Evolutionary conservation across 1,140 invertebrate genomes (phyloP), one percentile per base, ranked within the genome.

Genomic region (Diabrotica undecimpunctata): DNA sequence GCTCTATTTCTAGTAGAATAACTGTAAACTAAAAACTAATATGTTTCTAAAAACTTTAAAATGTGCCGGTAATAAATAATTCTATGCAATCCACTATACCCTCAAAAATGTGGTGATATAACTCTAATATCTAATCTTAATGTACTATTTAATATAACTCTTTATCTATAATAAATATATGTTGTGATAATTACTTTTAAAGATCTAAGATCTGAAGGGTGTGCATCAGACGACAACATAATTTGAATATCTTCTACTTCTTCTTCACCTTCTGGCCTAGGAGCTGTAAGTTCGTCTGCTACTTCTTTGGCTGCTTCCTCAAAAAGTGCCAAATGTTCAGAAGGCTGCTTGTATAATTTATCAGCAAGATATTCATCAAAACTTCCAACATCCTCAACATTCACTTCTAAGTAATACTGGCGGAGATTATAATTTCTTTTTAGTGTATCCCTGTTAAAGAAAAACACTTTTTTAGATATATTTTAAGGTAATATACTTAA

Each of bases 221-320:
- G 87, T 4, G 92, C 89, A 80, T 92, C 90, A 4, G 95, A 96
- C 8, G 84, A 87, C 0, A 99, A 77, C 70, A 96, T 85, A 12
- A 99, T 88, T 83, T 99, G 97, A 76, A 99, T 94, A 78, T 98
- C 94, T 76, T 97, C 86, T 36, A 98, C 85, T 72, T 91, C 86
- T 74, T 98, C 93, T 75, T 97, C 93, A 5, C 90, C 93, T 74
- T 91, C 88, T 5, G 94, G 93, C 66, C 96, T 83, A 0, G 96
- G 96, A 13, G 89, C 84, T 36, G 96, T 99, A 4, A 99, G 82
- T 82, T 99, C 97, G 88, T 98, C 96, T 2, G 93, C 97, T 54
- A 99, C 92, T 81, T 98, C 96, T 80, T 90, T 96, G 0, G 95
- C 95, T 62, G 97, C 97, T 81, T 98, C 95, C 82, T 99, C 98